A percentile compares a stretch with the other conserved stretches of the same genome.
Evolutionary conservation across 2,113 vertebrate species (phyloP).

Genomic region (rat (Rattus norvegicus)): GRCr8 NC_086029.1:70334001-70334500

Average conservation of each 20-base stretch:
- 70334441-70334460: conserved; percentile 21
- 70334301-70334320: not conserved
- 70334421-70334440: not conserved
- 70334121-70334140: not conserved
- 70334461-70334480: conserved; percentile 32
- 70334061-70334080: not conserved
- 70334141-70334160: not conserved
- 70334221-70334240: not conserved
- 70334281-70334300: not conserved
- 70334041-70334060: not conserved
- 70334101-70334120: conserved; percentile 8
- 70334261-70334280: conserved; percentile 56
- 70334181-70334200: not conserved
- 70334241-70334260: not conserved
- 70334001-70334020: not conserved
- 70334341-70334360: not conserved
- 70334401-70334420: conserved; percentile 9
- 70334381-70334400: conserved; percentile 28
- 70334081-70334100: not conserved
- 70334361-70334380: conserved; percentile 19
- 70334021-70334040: not conserved
- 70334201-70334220: conserved; percentile 14
- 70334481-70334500: conserved; percentile 14
- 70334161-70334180: not conserved
- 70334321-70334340: conserved; percentile 22